Evolutionary conservation across 1,140 invertebrate species (phyloP).

Genomic region (Meloidogyne chitwoodi): DNA sequence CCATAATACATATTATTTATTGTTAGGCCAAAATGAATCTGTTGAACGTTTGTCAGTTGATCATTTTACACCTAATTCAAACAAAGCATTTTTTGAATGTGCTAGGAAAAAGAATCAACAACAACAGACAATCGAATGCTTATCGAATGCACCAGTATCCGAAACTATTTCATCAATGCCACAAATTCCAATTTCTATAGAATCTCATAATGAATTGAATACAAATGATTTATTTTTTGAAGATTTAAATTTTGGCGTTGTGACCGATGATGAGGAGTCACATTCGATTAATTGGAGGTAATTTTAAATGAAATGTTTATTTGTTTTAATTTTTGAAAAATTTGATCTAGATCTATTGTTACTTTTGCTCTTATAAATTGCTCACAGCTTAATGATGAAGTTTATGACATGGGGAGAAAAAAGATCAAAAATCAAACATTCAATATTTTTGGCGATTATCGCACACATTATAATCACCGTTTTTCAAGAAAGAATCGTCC

Average conservation of each 20-base stretch:
- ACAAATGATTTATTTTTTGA: constrained; percentile 27
- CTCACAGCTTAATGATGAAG: constrained; percentile 26
- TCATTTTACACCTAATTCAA: neutral
- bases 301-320: neutral
- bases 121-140: neutral
- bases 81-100: neutral
- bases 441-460: neutral
- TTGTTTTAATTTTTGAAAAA: neutral
- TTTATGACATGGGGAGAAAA: neutral
- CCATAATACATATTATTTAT: neutral
- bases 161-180: neutral
- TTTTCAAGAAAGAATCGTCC: neutral
- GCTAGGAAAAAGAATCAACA: neutral
- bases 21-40: neutral
- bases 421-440: neutral
- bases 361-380: constrained; percentile 17
- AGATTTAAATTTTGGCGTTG: constrained; percentile 28
- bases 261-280: constrained; percentile 3
- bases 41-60: neutral
- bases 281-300: constrained; percentile 5
- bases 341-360: constrained; percentile 16
- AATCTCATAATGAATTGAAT: neutral
- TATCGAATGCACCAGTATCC: neutral
- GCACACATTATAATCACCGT: neutral
- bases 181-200: neutral